phyloP scores from a whole-genome alignment of 2,888 invertebrate genomes.

The Callimorpha dominula region DNA sequence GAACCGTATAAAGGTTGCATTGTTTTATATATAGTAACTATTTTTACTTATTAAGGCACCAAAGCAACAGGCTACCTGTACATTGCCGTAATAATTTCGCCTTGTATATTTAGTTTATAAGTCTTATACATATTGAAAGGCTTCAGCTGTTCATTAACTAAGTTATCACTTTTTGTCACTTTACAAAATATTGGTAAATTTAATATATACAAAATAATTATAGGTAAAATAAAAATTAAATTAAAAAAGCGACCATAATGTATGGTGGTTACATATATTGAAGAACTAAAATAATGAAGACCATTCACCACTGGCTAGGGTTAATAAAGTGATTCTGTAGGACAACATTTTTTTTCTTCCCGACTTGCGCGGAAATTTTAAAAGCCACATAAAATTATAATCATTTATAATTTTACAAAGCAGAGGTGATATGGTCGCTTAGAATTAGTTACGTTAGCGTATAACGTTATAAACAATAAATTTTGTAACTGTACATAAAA shows the following conservation, averaged over 20 bases:
- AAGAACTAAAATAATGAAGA: conserved; percentile 3
- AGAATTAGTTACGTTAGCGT: neutral
- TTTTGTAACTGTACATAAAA: conserved; percentile 44
- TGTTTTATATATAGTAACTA: conserved; percentile 23
- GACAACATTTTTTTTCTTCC: neutral
- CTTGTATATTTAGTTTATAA: conserved; percentile 11
- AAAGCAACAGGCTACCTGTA: conserved; percentile 35
- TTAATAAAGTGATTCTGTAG: neutral
- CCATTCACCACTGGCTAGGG: neutral
- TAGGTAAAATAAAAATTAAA: conserved; percentile 8
- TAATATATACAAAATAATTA: conserved; percentile 11
- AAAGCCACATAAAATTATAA: neutral
- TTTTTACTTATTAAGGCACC: conserved; percentile 51
- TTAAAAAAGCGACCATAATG: neutral
- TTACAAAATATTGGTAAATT: conserved; percentile 19
- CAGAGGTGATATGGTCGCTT: neutral
- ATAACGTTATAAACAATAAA: conserved; percentile 30
- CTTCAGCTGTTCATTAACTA: conserved; percentile 24
- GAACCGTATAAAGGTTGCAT: neutral
- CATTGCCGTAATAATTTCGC: conserved; percentile 12
- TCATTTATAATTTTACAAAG: neutral
- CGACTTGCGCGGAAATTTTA: neutral
- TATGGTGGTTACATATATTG: neutral
- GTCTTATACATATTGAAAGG: conserved; percentile 20
- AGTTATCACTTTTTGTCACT: conserved; percentile 24